These are phyloP conservation scores for Scaptomyza reducta DNA, from an alignment of 2,888 invertebrate species.

Conservation along the genomic window DNA sequence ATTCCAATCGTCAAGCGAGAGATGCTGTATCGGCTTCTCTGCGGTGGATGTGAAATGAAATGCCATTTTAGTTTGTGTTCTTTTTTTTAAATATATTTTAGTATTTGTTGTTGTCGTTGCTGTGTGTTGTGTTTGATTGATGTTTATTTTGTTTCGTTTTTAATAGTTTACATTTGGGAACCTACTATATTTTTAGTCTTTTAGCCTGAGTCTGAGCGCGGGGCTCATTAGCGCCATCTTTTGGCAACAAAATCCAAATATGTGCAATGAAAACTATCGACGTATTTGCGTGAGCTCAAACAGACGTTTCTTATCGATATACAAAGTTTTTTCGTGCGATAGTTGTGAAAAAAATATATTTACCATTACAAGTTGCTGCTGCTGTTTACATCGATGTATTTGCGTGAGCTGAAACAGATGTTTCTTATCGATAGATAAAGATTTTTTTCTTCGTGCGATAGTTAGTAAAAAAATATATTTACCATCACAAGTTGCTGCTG, in stretches of 20 bases:
- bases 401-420: conserved; percentile 39
- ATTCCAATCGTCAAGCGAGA: conserved; percentile 91
- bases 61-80: conserved; percentile 62
- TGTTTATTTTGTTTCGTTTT: not conserved
- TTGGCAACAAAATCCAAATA: not conserved
- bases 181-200: conserved; percentile 14
- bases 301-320: conserved; percentile 40
- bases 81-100: not conserved
- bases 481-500: conserved; percentile 23
- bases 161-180: not conserved
- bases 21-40: conserved; percentile 86
- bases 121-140: conserved; percentile 1
- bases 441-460: conserved; percentile 35
- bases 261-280: not conserved
- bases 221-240: not conserved
- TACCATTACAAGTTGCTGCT: conserved; percentile 20
- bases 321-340: conserved; percentile 29
- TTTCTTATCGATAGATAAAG: conserved; percentile 18
- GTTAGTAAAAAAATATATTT: conserved; percentile 19
- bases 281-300: conserved; percentile 1
- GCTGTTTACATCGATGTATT: no score
- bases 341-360: conserved; percentile 22
- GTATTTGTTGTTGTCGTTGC: conserved; percentile 63
- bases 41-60: conserved; percentile 85
- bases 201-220: not conserved